These are phyloP conservation scores for Eubasilissa regina DNA, from an alignment of 1,140 invertebrate genomes.

Conservation along the genomic window DNA sequence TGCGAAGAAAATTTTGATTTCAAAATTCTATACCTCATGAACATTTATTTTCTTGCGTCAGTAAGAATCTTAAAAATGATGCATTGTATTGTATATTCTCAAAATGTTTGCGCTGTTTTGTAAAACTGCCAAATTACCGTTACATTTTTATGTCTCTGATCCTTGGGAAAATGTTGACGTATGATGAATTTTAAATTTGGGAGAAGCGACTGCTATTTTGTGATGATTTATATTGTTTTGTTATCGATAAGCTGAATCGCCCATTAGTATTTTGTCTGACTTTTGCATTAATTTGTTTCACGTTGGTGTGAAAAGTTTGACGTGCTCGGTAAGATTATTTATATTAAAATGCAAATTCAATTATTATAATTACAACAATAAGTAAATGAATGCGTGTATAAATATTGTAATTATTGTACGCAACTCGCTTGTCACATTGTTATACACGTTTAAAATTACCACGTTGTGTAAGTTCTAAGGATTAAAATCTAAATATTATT, in stretches of 20 bases:
- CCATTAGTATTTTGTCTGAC: no score
- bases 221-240: conserved; percentile 18
- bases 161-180: background rate
- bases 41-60: no score
- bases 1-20: no score
- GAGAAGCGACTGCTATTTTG: conserved; percentile 29
- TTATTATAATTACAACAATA: no score
- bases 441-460: background rate
- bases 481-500: background rate
- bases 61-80: background rate
- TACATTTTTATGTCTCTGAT: background rate
- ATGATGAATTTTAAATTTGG: background rate
- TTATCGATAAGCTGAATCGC: no score
- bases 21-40: no score
- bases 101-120: background rate
- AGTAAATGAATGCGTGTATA: no score
- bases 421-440: background rate
- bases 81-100: background rate
- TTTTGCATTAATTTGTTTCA: no score
- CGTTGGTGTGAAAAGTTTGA: no score
- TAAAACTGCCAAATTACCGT: background rate
- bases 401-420: no score
- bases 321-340: no score
- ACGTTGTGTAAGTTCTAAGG: background rate
- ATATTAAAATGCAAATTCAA: no score